A percentile compares a stretch with the other conserved stretches of the same genome.
Evolutionary conservation across 2,113 vertebrate genomes (phyloP).

Genomic region (Boleophthalmus pectinirostris): DNA sequence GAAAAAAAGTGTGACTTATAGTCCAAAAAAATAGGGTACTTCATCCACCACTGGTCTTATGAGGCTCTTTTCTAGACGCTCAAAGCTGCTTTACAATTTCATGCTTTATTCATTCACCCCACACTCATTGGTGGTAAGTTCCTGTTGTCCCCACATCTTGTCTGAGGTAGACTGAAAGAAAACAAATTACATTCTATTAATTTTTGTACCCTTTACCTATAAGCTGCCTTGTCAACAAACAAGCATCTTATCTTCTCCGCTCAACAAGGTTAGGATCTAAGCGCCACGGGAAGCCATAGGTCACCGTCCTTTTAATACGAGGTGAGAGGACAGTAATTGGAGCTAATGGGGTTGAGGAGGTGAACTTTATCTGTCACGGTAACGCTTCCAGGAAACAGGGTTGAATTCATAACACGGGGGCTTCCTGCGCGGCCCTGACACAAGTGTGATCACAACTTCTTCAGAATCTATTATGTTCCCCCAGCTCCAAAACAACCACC

Average conservation of each 20-base stretch:
- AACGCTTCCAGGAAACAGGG: not conserved
- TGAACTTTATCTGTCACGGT: conserved; percentile 9
- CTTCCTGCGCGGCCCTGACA: conserved; percentile 20
- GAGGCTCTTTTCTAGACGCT: too few species aligned
- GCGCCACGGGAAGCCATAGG: conserved; percentile 9
- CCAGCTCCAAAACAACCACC: conserved; percentile 17
- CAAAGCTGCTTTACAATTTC: too few species aligned
- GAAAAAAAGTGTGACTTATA: too few species aligned
- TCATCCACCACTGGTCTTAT: too few species aligned
- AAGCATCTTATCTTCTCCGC: not conserved
- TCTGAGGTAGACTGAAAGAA: too few species aligned
- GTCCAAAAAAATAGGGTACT: too few species aligned
- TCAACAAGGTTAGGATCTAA: not conserved
- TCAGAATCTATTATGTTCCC: conserved; percentile 37
- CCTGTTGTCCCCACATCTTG: too few species aligned
- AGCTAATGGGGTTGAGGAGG: conserved; percentile 31
- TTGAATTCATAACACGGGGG: not conserved
- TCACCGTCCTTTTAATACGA: conserved; percentile 5
- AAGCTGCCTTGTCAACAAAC: not conserved
- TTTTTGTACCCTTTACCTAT: not conserved
- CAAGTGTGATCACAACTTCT: conserved; percentile 26
- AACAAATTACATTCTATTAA: not conserved
- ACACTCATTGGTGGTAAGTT: too few species aligned
- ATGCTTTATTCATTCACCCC: too few species aligned
- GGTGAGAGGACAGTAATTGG: conserved; percentile 1